Base-by-base conservation (phyloP, 2,888 invertebrate genomes). In the Salpingus planirostris region DNA sequence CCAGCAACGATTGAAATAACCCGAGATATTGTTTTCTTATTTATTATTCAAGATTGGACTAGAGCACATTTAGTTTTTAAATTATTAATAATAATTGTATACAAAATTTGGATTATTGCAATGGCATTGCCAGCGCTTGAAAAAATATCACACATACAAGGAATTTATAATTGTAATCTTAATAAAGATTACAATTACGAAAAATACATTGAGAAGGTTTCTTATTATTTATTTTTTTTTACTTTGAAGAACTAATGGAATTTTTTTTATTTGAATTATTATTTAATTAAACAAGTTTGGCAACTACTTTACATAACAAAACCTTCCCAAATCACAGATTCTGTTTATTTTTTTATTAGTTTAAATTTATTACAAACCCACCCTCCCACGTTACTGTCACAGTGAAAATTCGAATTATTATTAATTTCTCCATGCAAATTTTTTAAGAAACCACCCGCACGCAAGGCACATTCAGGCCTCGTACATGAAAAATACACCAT, bases 291-390 rank as follows among this genome's bases (percentile, higher is more conserved):
- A n/a, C n/a, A n/a, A n/a, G 55, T 60, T 62, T 62, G 60, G 62
- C 61, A 61, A 59, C 59, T 46, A 44, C 34, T n/a, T n/a, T n/a
- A n/a, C n/a, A n/a, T n/a, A n/a, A 32, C 47, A 60, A 65, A 65
- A 60, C 66, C 62, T 60, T 62, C 64, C 59, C 67, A 65, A 66
- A 67, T 67, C 67, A 67, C 67, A 67, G 67, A 60, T 64, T 60
- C 55, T 57, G n/a, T 57, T 55, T 54, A 46, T 53, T 53, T 49
- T 46, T n/a, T n/a, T n/a, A n/a, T n/a, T n/a, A n/a, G n/a, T n/a
- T n/a, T n/a, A n/a, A n/a, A n/a, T n/a, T n/a, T n/a, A n/a, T n/a
- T n/a, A n/a, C n/a, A n/a, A n/a, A n/a, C n/a, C n/a, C n/a, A n/a
- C n/a, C n/a, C n/a, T n/a, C n/a, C n/a, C n/a, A n/a, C n/a, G n/a